Base-by-base conservation (phyloP, 2,113 vertebrate genomes). In the Misgurnus anguillicaudatus region DNA sequence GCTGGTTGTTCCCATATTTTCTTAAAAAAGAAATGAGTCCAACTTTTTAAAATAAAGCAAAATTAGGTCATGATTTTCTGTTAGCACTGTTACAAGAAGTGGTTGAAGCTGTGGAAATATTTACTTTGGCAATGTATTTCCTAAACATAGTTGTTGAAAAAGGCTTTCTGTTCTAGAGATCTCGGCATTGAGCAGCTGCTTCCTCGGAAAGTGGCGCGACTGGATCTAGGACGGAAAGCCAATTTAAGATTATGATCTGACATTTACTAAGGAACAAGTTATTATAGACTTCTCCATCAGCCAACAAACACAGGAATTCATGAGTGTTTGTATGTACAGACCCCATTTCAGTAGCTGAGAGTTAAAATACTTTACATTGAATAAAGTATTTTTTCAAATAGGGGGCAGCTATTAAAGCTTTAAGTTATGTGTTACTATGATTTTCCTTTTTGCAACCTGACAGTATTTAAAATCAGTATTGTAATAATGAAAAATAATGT, bases 191-290 rank as follows among this genome's bases (percentile, higher is more conserved):
- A 48, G 31, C 48, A 71, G 24, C 67, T 64, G 77, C 70, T 74
- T 60, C 70, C 74, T 80, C 78, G 70, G 62, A 65, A 74, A 58
- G n/a, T 21, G 61, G 19, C 19, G 36, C 4, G 64, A 45, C 69
- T 45, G n/a, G 16, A n/a, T 31, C n/a, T n/a, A 42, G 78, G 69
- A 64, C 16, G 51, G 78, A 80, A 80, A 80, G 69, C 55, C 38
- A 9, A 58, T 74, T 39, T 74, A 47, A 66, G 57, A 61, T 62
- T 79, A 71, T 47, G 45, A 57, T 60, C 48, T 57, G 48, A 57
- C 68, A 57, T 57, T 53, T 76, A 64, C 24, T 51, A 17, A 14
- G 68, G 47, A 73, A 73, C 21, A 65, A 4, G 6, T 55, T 39
- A 58, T 80, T 80, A 24, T 80, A 16, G 19, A 45, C 51, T 74